Evolutionary conservation across 2,113 vertebrate species (phyloP).

Genomic region (Tachuris rubrigastra): DNA sequence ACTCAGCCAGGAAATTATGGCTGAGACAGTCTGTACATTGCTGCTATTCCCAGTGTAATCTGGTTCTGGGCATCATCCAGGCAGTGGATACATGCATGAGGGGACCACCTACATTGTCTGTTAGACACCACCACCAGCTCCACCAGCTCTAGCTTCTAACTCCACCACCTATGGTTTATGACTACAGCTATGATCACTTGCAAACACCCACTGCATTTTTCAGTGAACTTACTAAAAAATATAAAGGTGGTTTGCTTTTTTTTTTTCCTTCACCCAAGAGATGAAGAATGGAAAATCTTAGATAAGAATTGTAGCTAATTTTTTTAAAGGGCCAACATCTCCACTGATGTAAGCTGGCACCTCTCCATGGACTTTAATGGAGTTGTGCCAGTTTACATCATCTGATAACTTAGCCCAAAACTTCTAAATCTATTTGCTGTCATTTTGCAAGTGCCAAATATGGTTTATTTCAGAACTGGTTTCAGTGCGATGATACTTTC

Average conservation of each 20-base stretch:
- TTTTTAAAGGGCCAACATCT: conserved; percentile 44
- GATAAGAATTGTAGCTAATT: conserved; percentile 6
- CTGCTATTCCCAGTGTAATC: conserved; percentile 35
- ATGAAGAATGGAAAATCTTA: conserved; percentile 56
- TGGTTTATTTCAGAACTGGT: conserved; percentile 14
- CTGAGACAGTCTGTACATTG: conserved; percentile 35
- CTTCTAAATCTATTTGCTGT: conserved; percentile 39
- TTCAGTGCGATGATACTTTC: conserved; percentile 34
- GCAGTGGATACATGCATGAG: background rate
- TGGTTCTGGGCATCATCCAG: conserved; percentile 54
- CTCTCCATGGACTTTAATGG: conserved; percentile 33
- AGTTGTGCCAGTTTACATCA: conserved; percentile 57
- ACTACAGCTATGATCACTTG: background rate
- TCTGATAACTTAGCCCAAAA: conserved; percentile 43
- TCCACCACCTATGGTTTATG: background rate
- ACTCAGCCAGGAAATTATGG: conserved; percentile 61
- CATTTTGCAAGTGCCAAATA: conserved; percentile 23
- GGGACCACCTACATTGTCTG: conserved; percentile 23
- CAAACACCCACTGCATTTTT: background rate
- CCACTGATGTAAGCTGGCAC: conserved; percentile 54
- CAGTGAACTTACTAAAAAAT: background rate
- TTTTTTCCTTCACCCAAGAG: background rate
- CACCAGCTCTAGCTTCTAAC: background rate
- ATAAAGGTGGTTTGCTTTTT: too few relatives aligned
- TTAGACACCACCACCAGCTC: background rate